Evolutionary conservation across 2,113 vertebrate genomes (phyloP).

Genomic region (Athene cunicularia): DNA sequence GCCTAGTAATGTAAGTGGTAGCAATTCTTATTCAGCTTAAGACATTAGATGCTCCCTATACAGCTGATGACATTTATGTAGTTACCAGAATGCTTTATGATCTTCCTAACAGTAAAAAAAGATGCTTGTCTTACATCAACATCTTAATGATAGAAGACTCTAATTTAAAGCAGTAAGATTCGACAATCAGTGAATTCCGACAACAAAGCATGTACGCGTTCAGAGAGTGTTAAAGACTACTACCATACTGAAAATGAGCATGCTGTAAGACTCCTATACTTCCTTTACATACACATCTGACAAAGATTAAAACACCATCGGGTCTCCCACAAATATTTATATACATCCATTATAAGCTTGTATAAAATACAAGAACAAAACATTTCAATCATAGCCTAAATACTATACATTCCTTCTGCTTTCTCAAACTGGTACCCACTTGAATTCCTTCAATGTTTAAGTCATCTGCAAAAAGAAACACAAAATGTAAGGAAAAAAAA

Average conservation of each 20-base stretch:
- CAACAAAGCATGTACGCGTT: background rate
- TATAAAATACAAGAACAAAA: background rate
- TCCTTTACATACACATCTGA: background rate
- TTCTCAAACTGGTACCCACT: background rate
- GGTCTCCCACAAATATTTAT: background rate
- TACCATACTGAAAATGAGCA: background rate
- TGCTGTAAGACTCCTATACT: background rate
- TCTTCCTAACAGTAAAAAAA: background rate
- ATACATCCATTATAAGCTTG: background rate
- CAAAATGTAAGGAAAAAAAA: background rate
- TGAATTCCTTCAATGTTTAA: background rate
- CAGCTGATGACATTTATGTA: background rate
- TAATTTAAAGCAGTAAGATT: background rate
- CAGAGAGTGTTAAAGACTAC: background rate
- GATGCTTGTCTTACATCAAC: background rate
- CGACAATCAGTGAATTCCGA: background rate
- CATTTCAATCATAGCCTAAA: background rate
- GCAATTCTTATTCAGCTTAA: background rate
- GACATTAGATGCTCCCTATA: background rate
- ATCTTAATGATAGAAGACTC: background rate
- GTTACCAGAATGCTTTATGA: background rate
- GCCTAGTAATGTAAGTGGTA: background rate
- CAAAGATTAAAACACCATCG: background rate
- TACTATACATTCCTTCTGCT: background rate
- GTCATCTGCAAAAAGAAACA: background rate